Conservation (phyloP, 2,888 invertebrate species). For the Fragum whitleyi region DNA sequence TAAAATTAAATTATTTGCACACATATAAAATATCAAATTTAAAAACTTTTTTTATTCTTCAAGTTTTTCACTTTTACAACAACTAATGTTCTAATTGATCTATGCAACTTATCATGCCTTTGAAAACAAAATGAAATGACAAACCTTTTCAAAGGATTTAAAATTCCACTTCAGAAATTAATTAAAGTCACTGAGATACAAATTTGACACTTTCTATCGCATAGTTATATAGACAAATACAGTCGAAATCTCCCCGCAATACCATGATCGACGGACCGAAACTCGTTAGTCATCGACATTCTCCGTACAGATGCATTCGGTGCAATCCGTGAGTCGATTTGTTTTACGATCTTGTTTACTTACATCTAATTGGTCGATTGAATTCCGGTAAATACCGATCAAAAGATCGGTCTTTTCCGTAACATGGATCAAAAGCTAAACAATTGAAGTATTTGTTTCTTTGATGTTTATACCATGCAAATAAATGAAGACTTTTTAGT, state of each 20-base stretch:
- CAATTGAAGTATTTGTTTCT: slow-evolving; percentile 60
- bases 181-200: not conserved
- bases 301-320: slow-evolving; percentile 8
- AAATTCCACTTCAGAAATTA: not conserved
- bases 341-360: slow-evolving; percentile 3
- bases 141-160: not conserved
- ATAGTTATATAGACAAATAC: slow-evolving; percentile 19
- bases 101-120: too few species aligned
- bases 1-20: too few species aligned
- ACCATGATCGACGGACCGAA: slow-evolving; percentile 14
- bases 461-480: slow-evolving; percentile 57
- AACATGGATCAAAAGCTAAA: slow-evolving; percentile 25
- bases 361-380: not conserved
- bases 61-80: too few species aligned
- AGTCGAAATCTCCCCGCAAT: slow-evolving; percentile 8
- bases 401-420: slow-evolving; percentile 8
- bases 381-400: not conserved
- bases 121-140: too few species aligned
- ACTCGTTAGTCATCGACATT: slow-evolving; percentile 21
- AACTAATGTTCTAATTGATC: too few species aligned
- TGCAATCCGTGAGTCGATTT: not conserved
- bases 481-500: slow-evolving; percentile 43
- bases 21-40: too few species aligned
- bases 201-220: slow-evolving; percentile 1
- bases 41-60: too few species aligned